These are phyloP conservation scores for Actinopyga echinites DNA, from an alignment of 53 echinoderm and acorn worm species.

Conservation along the genomic window DNA sequence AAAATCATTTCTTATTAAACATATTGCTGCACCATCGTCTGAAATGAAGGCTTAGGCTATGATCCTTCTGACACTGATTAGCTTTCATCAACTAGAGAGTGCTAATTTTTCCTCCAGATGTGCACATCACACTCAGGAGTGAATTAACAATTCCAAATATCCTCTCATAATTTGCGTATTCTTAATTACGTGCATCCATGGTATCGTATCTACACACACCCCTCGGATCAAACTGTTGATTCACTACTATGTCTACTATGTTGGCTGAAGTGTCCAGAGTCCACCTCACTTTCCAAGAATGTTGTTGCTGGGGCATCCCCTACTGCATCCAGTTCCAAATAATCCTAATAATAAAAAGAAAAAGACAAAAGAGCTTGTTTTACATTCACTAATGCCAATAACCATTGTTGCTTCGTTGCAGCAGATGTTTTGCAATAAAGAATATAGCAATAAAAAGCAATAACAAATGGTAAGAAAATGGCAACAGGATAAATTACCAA, in stretches of 20 bases:
- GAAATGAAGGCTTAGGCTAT: too few species aligned
- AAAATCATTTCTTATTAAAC: neutral
- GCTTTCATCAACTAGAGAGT: neutral
- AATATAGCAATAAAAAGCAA: too few species aligned
- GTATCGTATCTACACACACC: neutral
- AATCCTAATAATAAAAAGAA: slow-evolving; percentile 63
- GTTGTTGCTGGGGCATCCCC: slow-evolving; percentile 88
- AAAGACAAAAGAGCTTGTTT: too few species aligned
- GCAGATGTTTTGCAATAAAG: too few species aligned
- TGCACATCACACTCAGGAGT: too few species aligned
- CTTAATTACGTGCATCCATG: slow-evolving; percentile 3
- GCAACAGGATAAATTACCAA: too few species aligned
- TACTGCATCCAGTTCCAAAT: slow-evolving; percentile 91
- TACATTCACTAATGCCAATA: too few species aligned
- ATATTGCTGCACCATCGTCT: too few species aligned
- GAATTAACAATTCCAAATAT: neutral
- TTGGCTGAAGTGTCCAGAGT: slow-evolving; percentile 98
- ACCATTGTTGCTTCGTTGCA: too few species aligned
- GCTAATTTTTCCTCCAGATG: too few species aligned
- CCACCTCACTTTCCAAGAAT: slow-evolving; percentile 90
- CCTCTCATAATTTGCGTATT: neutral
- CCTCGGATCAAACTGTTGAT: slow-evolving; percentile 78
- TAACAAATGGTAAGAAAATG: too few species aligned
- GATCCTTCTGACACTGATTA: too few species aligned
- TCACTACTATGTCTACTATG: slow-evolving; percentile 96